Conservation (phyloP, 2,797 vertebrate genomes). For the Chloroceryle amazona region DNA sequence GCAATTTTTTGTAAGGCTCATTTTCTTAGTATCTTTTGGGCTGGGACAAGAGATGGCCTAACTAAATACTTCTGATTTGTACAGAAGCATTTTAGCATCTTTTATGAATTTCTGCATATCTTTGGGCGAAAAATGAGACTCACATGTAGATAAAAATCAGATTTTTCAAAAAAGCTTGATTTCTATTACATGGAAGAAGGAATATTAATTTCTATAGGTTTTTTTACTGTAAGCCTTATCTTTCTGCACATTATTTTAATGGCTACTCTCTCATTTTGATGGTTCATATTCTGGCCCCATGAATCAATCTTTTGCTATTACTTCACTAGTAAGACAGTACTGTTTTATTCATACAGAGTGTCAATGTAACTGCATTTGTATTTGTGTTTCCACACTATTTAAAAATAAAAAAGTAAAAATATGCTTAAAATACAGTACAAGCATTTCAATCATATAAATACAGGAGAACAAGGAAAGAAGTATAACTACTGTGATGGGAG, state of each 20-base stretch:
- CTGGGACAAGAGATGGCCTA: not conserved
- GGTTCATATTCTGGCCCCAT: not conserved
- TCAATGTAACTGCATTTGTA: not conserved
- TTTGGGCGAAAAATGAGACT: not conserved
- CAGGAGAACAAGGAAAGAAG: not conserved
- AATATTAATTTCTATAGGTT: not conserved
- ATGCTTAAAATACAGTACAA: not conserved
- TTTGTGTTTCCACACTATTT: not conserved
- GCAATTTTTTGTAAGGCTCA: not conserved
- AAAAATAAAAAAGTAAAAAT: not conserved
- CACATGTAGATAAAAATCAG: not conserved
- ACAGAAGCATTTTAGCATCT: not conserved
- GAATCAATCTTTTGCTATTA: not conserved
- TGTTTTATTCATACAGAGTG: not conserved
- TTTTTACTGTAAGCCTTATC: not conserved
- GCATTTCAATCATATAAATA: not conserved
- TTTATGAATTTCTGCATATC: not conserved
- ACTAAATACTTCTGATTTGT: not conserved
- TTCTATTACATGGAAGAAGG: not conserved
- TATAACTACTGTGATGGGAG: not conserved
- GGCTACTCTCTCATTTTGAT: not conserved
- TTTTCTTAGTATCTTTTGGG: not conserved
- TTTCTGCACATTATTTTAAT: not conserved
- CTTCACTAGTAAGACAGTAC: not conserved
- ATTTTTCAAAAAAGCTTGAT: not conserved